Evolutionary conservation across 2,888 invertebrate species (phyloP), one percentile per base, ranked within the genome.

Genomic region (Autographa pulchrina): DNA sequence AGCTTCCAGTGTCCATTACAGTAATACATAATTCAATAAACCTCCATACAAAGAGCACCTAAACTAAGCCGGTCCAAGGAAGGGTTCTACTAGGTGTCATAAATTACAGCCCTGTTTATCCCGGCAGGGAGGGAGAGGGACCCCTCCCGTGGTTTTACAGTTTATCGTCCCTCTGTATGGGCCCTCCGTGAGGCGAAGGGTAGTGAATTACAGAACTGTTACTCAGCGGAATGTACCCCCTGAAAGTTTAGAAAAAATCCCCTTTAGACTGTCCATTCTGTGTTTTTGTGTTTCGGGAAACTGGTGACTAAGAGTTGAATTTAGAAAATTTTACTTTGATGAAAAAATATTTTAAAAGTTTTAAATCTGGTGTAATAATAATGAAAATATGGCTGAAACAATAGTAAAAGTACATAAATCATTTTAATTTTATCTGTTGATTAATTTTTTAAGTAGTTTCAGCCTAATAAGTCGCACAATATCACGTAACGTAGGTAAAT

Each of bases 81-180:
- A 91, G 91, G 91, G 91, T 91, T 91, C 87, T 83, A 89, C 87
- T 91, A 92, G 92, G 93, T 92, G 94, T 93, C 94, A 94, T 95
- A 95, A 95, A 95, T 95, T 93, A 95, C 93, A 85, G 89, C 91
- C 91, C 94, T 93, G 95, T 94, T 95, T 94, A 94, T 94, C 93
- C 85, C 89, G 91, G 90, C 90, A 86, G 86, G 89, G 91, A 91
- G 90, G 90, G 91, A 90, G 87, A 88, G 87, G 88, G 85, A 86
- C 91, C 93, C 94, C 96, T 94, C 94, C 91, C 91, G 93, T 86
- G 94, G 95, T 94, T 94, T 94, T 92, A 89, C 93, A 95, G 94
- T 95, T 95, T 94, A 94, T 93, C 94, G 93, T 91, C 94, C 94
- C 94, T 91, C 86, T 82, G 90, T 89, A 92, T 91, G 89, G 90